Conservation (phyloP, 1,140 invertebrate genomes). For the Heliconius himera region DNA sequence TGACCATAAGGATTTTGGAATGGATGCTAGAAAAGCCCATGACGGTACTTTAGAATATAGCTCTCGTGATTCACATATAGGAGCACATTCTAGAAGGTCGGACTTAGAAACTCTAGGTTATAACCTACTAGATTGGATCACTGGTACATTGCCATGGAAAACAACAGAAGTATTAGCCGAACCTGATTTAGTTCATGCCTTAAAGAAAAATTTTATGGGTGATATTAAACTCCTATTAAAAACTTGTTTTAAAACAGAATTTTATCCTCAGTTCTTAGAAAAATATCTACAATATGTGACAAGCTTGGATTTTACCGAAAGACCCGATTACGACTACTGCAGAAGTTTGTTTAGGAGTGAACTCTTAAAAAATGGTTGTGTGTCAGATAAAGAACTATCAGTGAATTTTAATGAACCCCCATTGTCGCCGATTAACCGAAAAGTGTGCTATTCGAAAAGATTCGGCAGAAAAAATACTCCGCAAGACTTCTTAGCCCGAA, state of each 20-base stretch:
- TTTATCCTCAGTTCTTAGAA: constrained; percentile 84
- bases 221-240: constrained; percentile 82
- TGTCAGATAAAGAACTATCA: constrained; percentile 76
- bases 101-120: constrained; percentile 98
- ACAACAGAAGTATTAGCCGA: constrained; percentile 85
- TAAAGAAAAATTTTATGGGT: constrained; percentile 87
- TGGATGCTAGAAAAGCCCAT: constrained; percentile 95
- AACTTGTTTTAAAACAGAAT: constrained; percentile 82
- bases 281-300: constrained; percentile 84
- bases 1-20: constrained; percentile 92
- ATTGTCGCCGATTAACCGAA: constrained; percentile 64
- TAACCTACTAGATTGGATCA: constrained; percentile 97
- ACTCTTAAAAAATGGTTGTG: constrained; percentile 80
- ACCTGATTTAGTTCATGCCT: constrained; percentile 88
- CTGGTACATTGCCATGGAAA: constrained; percentile 94
- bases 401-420: constrained; percentile 79
- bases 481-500: constrained; percentile 65
- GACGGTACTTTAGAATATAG: constrained; percentile 98
- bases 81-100: constrained; percentile 94
- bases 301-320: constrained; percentile 83
- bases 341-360: constrained; percentile 83
- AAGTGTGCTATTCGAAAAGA: constrained; percentile 68
- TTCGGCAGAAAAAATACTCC: constrained; percentile 68
- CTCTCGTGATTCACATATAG: constrained; percentile 97
- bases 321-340: constrained; percentile 85